Evolutionary conservation across 2,888 invertebrate species (phyloP).

Genomic region (Drosophila macrospina): DNA sequence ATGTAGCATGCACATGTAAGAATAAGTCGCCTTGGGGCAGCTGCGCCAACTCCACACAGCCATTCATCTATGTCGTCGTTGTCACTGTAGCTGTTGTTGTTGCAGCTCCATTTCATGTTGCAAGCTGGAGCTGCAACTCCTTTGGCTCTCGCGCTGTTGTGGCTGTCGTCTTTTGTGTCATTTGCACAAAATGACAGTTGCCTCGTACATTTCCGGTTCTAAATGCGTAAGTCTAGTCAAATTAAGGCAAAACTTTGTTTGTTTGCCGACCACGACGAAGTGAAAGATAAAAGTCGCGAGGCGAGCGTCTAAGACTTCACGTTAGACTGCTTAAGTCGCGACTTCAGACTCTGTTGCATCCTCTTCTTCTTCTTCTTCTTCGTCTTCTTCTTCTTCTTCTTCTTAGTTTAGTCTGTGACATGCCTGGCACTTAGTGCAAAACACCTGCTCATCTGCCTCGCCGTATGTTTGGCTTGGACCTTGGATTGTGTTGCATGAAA

Average conservation of each 20-base stretch:
- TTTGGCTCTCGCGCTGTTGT: slow-evolving; percentile 30
- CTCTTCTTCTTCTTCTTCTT: slow-evolving; percentile 2
- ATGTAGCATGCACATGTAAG: slow-evolving; percentile 5
- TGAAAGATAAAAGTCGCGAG: slow-evolving; percentile 62
- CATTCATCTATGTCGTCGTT: slow-evolving; percentile 55
- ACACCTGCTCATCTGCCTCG: slow-evolving; percentile 72
- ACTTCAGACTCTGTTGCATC: slow-evolving; percentile 21
- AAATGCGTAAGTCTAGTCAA: slow-evolving; percentile 82
- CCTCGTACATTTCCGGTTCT: slow-evolving; percentile 77
- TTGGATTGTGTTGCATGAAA: slow-evolving; percentile 50
- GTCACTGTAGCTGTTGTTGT: slow-evolving; percentile 3
- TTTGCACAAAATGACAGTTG: slow-evolving; percentile 80
- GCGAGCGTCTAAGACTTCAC: slow-evolving; percentile 12
- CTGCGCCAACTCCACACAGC: slow-evolving; percentile 12
- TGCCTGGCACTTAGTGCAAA: slow-evolving; percentile 74
- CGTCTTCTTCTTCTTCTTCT: slow-evolving; percentile 6
- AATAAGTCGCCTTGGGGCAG: slow-evolving; percentile 7
- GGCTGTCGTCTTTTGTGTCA: slow-evolving; percentile 76
- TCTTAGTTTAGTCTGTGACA: slow-evolving; percentile 46
- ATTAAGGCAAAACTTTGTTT: slow-evolving; percentile 71
- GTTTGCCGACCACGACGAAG: slow-evolving; percentile 34
- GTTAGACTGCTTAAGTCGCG: background rate
- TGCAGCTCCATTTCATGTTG: slow-evolving; percentile 37
- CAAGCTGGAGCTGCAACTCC: slow-evolving; percentile 23
- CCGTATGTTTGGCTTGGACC: slow-evolving; percentile 8